phyloP scores from a whole-genome alignment of 2,888 invertebrate species.

The Chirona hameri region DNA sequence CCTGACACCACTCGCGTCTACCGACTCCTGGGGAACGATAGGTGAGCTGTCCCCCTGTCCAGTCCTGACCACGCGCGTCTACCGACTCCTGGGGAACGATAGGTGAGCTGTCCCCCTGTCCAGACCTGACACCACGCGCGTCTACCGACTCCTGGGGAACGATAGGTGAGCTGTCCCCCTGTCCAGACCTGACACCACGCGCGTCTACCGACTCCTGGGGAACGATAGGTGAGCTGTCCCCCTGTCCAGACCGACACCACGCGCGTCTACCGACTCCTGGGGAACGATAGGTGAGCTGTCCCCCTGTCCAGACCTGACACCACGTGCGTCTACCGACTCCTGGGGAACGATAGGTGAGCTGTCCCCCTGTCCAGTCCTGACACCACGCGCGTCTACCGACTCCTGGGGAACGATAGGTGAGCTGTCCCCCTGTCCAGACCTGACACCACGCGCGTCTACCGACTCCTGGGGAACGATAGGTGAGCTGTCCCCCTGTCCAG shows the following conservation, averaged over 20 bases:
- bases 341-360: slow-evolving; percentile 67
- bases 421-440: too few species aligned
- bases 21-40: too few species aligned
- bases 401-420: too few species aligned
- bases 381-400: not conserved
- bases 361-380: not conserved
- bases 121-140: not conserved
- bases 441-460: slow-evolving; percentile 84
- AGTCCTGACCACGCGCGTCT: slow-evolving; percentile 81
- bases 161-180: slow-evolving; percentile 67
- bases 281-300: slow-evolving; percentile 77
- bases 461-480: slow-evolving; percentile 93
- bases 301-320: not conserved
- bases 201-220: too few species aligned
- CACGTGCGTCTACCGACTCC: not conserved
- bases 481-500: slow-evolving; percentile 45
- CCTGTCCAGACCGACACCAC: slow-evolving; percentile 88
- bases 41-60: too few species aligned
- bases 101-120: slow-evolving; percentile 58
- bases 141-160: too few species aligned
- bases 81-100: slow-evolving; percentile 88
- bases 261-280: slow-evolving; percentile 83
- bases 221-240: too few species aligned
- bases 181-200: not conserved
- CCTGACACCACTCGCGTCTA: not conserved